Percentiles rank a stretch among this genome's conserved stretches.
Conservation (phyloP, 1,140 invertebrate genomes). For the Holotrichia oblita region DNA sequence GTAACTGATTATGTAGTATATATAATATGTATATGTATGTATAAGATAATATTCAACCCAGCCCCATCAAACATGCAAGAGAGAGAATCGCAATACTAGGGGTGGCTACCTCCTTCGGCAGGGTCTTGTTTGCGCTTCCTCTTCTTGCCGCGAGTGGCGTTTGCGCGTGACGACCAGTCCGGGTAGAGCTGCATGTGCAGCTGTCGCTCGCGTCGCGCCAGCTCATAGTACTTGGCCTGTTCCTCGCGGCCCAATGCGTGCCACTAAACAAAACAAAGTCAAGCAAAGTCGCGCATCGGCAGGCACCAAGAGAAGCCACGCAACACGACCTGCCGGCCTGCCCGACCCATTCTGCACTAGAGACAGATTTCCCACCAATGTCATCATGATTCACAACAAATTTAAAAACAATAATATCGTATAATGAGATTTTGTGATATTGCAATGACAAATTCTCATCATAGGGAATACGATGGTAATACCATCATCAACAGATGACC, state of each 20-base stretch:
- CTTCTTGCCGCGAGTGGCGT: conserved; percentile 98
- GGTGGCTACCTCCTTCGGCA: conserved; percentile 87
- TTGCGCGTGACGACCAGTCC: conserved; percentile 98
- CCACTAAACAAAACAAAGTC: conserved; percentile 78
- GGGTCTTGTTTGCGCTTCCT: conserved; percentile 99
- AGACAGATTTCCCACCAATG: conserved; percentile 36
- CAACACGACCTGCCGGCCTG: conserved; percentile 54
- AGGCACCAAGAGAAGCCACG: conserved; percentile 56
- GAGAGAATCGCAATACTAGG: conserved; percentile 51
- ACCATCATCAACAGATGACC: conserved; percentile 13
- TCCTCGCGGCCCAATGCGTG: conserved; percentile 98
- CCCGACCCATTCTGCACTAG: conserved; percentile 56
- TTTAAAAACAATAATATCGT: background rate
- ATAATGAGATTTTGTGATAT: background rate
- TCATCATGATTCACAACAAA: background rate
- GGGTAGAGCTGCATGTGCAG: conserved; percentile 99
- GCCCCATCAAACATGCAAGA: conserved; percentile 59
- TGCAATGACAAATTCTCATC: background rate
- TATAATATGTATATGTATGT: conserved; percentile 51
- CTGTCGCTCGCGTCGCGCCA: conserved; percentile 97
- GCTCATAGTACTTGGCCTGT: conserved; percentile 99
- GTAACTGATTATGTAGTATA: conserved; percentile 58
- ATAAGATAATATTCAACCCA: conserved; percentile 49
- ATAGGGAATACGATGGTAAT: background rate
- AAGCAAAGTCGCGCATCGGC: conserved; percentile 54